Conservation (phyloP, 2,113 vertebrate genomes). For the Psittacula cyanocephala region DNA sequence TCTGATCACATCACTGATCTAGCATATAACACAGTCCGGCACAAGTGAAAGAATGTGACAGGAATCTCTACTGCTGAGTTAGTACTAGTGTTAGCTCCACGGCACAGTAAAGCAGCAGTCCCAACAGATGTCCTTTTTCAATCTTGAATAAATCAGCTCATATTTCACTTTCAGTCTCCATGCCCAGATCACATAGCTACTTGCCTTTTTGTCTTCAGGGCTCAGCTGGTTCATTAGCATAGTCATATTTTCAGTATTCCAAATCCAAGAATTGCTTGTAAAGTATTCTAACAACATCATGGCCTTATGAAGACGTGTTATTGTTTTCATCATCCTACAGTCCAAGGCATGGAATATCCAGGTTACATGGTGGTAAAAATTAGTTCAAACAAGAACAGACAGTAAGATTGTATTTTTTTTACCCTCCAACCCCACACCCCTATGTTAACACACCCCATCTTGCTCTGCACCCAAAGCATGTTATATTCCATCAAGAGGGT, state of each 20-base stretch:
- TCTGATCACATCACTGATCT: neutral
- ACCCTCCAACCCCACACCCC: neutral
- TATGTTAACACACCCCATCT: neutral
- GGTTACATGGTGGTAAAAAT: slow-evolving; percentile 17
- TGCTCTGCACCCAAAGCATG: neutral
- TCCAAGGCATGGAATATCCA: slow-evolving; percentile 24
- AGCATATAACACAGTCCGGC: neutral
- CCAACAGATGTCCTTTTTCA: neutral
- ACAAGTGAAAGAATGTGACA: neutral
- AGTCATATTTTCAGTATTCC: slow-evolving; percentile 93
- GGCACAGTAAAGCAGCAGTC: neutral
- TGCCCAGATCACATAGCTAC: neutral
- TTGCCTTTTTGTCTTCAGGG: slow-evolving; percentile 92
- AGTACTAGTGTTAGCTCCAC: neutral
- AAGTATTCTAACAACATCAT: slow-evolving; percentile 97
- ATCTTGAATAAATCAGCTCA: neutral
- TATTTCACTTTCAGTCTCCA: neutral
- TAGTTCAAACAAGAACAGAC: neutral
- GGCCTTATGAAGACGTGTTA: slow-evolving; percentile 93
- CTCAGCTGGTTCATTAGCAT: slow-evolving; percentile 91
- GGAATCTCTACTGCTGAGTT: neutral
- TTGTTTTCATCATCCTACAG: slow-evolving; percentile 98
- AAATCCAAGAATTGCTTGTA: slow-evolving; percentile 96
- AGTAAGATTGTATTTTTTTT: neutral
- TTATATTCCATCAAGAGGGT: slow-evolving; percentile 20